Base-by-base conservation (phyloP, 2,888 invertebrate genomes). In the Elaeidobius kamerunicus region DNA sequence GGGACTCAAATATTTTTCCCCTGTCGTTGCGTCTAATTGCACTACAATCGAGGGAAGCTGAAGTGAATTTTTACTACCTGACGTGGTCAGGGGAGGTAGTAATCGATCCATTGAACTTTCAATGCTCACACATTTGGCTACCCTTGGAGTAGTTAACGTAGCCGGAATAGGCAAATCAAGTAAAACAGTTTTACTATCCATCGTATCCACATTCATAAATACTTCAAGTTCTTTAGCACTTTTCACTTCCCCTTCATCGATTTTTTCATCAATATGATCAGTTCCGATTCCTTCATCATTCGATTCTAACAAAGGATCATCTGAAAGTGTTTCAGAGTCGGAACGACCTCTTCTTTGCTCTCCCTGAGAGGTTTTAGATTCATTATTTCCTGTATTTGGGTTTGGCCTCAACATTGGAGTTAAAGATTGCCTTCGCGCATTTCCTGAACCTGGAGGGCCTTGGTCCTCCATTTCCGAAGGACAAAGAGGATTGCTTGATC, bases 261-360 rank as follows among this genome's bases (percentile, higher is more conserved):
- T 82, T 72, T 84, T 83, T 63, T 86, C 86, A 52, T 81, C 81
- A 12, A 81, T 67, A 59, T 80, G 80, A 70, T 87, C 87, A 6
- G 86, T 86, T 12, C 86, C 85, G 55, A 88, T 86, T 1, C 87
- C 88, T 74, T 87, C 88, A 65, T 87, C 86, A 62, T 86, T 86
- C 0, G 85, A 85, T 69, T 86, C 86, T 35, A 85, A 65, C 45
- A 85, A 70, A 1, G 83, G 82, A 67, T 86, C 86, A 62, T 86
- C 86, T 2, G 86, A 86, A 49, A 85, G 69, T 0, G 86, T 86
- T 72, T 86, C 86, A 0, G 86, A 86, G 71, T 87, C 86, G 0
- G 86, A 86, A 59, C 84, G 74, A 2, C 82, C 82, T 53, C 84
- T 73, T 62, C 78, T 73, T 61, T 78, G 75, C 54, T 77, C 43